These are phyloP conservation scores for Mechanitis messenoides DNA, from an alignment of 2,888 invertebrate genomes.

Conservation along the genomic window DNA sequence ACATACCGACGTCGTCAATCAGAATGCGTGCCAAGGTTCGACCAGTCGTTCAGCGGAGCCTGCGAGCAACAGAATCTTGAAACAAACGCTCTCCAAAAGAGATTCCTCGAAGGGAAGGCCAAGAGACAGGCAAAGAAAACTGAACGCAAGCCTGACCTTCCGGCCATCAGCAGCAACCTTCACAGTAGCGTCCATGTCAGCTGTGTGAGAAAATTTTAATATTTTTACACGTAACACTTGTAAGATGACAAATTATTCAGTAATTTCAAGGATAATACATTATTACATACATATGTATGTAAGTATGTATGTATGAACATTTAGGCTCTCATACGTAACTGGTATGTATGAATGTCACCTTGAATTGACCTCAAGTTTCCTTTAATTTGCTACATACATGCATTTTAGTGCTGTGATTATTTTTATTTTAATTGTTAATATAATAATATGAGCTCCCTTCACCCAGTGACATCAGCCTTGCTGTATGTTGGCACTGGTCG, in stretches of 20 bases:
- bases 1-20: conserved; percentile 90
- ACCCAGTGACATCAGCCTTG: conserved; percentile 23
- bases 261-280: conserved; percentile 12
- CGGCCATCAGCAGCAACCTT: conserved; percentile 71
- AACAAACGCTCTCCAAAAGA: conserved; percentile 90
- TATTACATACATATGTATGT: conserved; percentile 9
- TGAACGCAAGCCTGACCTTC: conserved; percentile 69
- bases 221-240: neutral
- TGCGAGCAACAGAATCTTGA: conserved; percentile 95
- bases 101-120: conserved; percentile 92
- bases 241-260: neutral
- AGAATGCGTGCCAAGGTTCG: conserved; percentile 91
- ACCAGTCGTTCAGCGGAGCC: conserved; percentile 89
- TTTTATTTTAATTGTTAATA: neutral
- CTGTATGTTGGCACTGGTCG: conserved; percentile 19
- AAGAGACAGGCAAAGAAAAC: conserved; percentile 92
- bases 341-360: conserved; percentile 29
- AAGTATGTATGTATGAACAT: conserved; percentile 12
- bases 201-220: conserved; percentile 36
- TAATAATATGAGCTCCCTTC: conserved; percentile 17
- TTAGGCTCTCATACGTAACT: conserved; percentile 12
- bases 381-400: conserved; percentile 20
- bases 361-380: conserved; percentile 26
- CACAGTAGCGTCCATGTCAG: conserved; percentile 85
- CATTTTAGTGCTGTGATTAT: neutral